A percentile compares a stretch with the other conserved stretches of the same genome.
phyloP scores from a whole-genome alignment of 2,888 invertebrate species.

The Drosophila mercatorum region DNA sequence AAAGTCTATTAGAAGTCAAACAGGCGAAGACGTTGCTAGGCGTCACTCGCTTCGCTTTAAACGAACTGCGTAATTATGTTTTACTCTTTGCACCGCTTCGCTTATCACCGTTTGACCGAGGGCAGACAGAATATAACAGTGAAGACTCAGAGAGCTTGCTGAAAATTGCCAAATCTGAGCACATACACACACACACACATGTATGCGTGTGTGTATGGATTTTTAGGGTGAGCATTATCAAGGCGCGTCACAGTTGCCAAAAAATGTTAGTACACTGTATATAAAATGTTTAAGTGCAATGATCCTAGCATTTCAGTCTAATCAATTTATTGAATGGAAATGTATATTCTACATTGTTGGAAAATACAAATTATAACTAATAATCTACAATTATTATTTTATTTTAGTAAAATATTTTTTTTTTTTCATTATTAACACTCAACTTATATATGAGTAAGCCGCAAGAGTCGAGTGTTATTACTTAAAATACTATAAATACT shows the following conservation, averaged over 20 bases:
- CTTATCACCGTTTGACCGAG: constrained; percentile 31
- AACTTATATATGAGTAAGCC: background rate
- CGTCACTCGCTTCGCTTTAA: constrained; percentile 34
- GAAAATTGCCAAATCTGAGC: constrained; percentile 10
- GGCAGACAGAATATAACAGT: constrained; percentile 13
- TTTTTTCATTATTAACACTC: background rate
- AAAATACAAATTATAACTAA: too few relatives aligned
- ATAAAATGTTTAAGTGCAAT: background rate
- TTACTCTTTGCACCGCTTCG: constrained; percentile 49
- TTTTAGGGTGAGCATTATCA: constrained; percentile 40
- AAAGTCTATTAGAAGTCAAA: background rate
- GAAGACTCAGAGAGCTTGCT: background rate
- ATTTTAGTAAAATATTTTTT: background rate
- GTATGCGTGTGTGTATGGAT: constrained; percentile 23
- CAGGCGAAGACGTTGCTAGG: constrained; percentile 50
- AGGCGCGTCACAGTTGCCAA: constrained; percentile 36
- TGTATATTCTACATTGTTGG: background rate
- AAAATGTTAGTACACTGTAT: constrained; percentile 32
- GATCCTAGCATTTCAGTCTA: too few relatives aligned
- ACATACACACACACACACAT: background rate
- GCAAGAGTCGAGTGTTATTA: background rate
- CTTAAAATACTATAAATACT: background rate
- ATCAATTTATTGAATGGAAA: background rate
- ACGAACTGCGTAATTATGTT: constrained; percentile 61
- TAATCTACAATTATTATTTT: too few relatives aligned